Base-by-base conservation (phyloP, 2,113 vertebrate species). In the Rhineura floridana region DNA sequence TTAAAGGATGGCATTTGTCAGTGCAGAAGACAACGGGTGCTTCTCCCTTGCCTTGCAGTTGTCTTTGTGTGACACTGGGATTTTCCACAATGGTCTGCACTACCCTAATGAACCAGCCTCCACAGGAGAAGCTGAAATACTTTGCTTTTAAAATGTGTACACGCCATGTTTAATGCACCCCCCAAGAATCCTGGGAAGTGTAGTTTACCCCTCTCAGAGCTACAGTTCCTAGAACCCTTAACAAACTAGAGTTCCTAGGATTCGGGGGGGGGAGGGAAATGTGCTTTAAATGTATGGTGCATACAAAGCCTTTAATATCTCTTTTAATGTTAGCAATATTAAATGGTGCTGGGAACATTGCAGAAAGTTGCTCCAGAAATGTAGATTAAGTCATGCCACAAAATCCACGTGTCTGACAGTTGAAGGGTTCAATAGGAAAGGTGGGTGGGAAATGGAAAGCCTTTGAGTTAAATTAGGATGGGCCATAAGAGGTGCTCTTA, bases 401-500 rank as follows among this genome's bases (percentile, higher is more conserved):
- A 30, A 70, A 70, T 6, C 2, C 1, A 21, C 12, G 1, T 44
- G 46, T 59, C 28, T n/a, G 86, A 50, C 3, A 2, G 55, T 13
- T n/a, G 52, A n/a, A 55, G 13, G 36, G 52, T 21, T 6, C 3
- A 33, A 19, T 44, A 10, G 85, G 44, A 70, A 80, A 87, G 23
- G 52, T 13, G 33, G 62, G 6, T 4, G 44, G 63, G 76, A 55
- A 87, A 52, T 25, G 11, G 63, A 63, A 87, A 87, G 33, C 23
- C 76, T 80, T 87, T 86, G 85, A 86, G 42, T 46, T 67, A 69
- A 79, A 67, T 39, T 50, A 69, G n/a, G 76, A 79, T 9, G n/a
- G 46, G 1, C 6, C 36, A 69, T 30, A 70, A 55, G 63, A 55
- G 25, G 33, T 23, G 19, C 8, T 13, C 30, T 39, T 42, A 11